Base-by-base conservation (phyloP, 1,140 invertebrate genomes). In the Aphaenogaster rudis region DNA sequence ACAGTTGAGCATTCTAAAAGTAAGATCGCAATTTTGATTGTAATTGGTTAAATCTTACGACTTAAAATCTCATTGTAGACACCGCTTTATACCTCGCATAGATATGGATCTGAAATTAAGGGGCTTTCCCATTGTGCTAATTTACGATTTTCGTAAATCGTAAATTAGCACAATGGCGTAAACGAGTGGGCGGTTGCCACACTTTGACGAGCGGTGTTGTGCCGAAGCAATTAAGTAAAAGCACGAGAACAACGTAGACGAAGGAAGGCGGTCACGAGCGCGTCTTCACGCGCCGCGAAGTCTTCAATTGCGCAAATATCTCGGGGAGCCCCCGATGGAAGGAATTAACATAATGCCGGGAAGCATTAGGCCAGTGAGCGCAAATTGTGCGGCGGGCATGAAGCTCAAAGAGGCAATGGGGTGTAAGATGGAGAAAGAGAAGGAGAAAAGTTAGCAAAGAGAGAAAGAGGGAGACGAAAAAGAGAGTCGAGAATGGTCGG, bases 291-390 rank as follows among this genome's bases (percentile, higher is more conserved):
- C 78, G 85, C 81, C 78, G 88, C 76, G 59, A 81, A 90, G 74
- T 91, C 85, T 91, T 87, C 79, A 63, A 91, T 90, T 89, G 91
- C 87, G 91, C 85, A 92, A 92, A 92, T 92, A 92, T 91, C 91
- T 90, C 87, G 63, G 64, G 84, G 90, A 84, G 69, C 52, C 74
- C 21, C 61, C 90, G 82, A 79, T 84, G 77, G 86, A 78, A 89
- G 88, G 74, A 92, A 92, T 92, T 92, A 92, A 88, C 91, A 92
- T 92, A 92, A 92, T 91, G 91, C 86, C 88, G 88, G 67, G 91
- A 92, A 92, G 89, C 91, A 92, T 89, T 92, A 92, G 88, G 86
- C 85, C 86, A 74, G 87, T 54, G 79, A 90, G 85, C 67, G 86
- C 91, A 89, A 89, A 88, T 89, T 92, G 88, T 89, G 89, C 86